These are phyloP conservation scores for Limenitis camilla DNA, from an alignment of 2,888 invertebrate species.

Conservation along the genomic window DNA sequence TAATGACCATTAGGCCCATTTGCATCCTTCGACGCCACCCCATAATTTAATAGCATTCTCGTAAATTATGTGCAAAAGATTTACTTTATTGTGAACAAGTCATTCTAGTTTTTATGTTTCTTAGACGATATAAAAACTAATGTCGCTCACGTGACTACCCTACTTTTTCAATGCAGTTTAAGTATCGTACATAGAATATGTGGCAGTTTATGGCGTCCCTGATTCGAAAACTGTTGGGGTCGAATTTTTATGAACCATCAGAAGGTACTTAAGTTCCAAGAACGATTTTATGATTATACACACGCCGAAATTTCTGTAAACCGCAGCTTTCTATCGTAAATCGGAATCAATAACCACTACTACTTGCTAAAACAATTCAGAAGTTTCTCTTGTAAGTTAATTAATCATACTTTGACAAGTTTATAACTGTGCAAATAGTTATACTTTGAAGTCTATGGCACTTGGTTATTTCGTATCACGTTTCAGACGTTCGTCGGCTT, in stretches of 20 bases:
- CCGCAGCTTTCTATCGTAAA: conserved; percentile 17
- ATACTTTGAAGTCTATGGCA: neutral
- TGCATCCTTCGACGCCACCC: too few species aligned
- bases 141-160: neutral
- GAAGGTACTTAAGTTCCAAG: conserved; percentile 6
- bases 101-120: neutral
- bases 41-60: too few species aligned
- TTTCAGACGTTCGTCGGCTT: too few species aligned
- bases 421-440: neutral
- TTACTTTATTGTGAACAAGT: neutral
- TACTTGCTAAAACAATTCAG: conserved; percentile 1
- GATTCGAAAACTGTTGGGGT: conserved; percentile 2
- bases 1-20: too few species aligned
- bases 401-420: neutral
- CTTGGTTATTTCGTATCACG: neutral
- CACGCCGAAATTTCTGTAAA: conserved; percentile 14
- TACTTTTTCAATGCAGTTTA: neutral
- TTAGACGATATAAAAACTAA: neutral
- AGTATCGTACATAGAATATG: neutral
- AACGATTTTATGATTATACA: conserved; percentile 16
- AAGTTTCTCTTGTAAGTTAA: conserved; percentile 2
- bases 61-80: neutral
- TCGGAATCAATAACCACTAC: conserved; percentile 5
- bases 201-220: neutral
- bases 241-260: conserved; percentile 7